Percentiles rank a stretch among this genome's conserved stretches.
Evolutionary conservation across 2,113 vertebrate genomes (phyloP).

Genomic region (Phrynocephalus versicolor): DNA sequence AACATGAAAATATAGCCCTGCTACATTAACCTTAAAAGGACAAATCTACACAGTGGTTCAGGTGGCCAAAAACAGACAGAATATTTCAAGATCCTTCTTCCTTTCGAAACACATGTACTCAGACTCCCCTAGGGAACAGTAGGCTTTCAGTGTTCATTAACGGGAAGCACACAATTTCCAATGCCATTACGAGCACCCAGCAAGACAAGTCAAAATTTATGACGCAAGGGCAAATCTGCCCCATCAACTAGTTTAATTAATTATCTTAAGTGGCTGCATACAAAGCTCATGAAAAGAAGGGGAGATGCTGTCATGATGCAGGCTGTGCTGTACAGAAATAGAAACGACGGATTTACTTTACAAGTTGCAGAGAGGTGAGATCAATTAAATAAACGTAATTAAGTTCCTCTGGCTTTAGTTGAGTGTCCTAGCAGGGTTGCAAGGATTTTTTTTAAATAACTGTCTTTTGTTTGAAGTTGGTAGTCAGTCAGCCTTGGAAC

Average conservation of each 20-base stretch:
- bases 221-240: background rate
- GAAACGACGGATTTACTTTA: background rate
- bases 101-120: background rate
- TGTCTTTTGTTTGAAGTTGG: background rate
- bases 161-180: background rate
- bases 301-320: background rate
- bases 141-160: background rate
- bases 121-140: background rate
- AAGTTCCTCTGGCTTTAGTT: background rate
- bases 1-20: background rate
- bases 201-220: background rate
- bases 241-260: conserved; percentile 4
- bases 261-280: conserved; percentile 6
- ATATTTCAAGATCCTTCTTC: background rate
- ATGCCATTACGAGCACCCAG: background rate
- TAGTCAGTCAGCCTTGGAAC: background rate
- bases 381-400: too few species aligned
- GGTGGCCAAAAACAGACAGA: background rate
- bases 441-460: background rate
- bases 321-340: background rate
- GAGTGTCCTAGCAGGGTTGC: background rate
- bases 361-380: background rate
- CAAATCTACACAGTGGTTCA: background rate
- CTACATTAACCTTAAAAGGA: background rate
- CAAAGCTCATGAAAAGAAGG: background rate